A percentile compares a stretch with the other conserved stretches of the same genome.
These are phyloP conservation scores for Hyperoplus immaculatus DNA, from an alignment of 2,797 vertebrate species.

Conservation along the genomic window DNA sequence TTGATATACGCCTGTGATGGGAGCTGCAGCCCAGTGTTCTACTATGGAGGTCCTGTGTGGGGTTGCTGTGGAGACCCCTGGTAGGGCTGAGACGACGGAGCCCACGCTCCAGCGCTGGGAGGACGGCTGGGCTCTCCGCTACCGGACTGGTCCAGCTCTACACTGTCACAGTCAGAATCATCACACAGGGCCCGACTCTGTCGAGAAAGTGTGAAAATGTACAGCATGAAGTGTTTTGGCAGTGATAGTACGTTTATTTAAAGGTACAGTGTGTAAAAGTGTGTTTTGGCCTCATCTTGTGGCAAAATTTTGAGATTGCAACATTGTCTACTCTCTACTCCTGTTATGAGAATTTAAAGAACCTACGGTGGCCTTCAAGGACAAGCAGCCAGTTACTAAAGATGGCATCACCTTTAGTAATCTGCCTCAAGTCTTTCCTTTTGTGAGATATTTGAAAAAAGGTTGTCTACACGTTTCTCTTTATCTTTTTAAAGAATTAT, in stretches of 20 bases:
- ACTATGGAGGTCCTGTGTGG: conserved; percentile 77
- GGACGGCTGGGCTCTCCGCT: conserved; percentile 90
- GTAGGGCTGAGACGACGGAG: conserved; percentile 63
- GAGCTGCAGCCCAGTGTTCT: conserved; percentile 60
- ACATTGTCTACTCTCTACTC: too few relatives aligned
- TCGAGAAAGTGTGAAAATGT: conserved; percentile 19
- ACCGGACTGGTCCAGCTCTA: conserved; percentile 92
- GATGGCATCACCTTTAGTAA: too few relatives aligned
- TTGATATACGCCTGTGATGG: conserved; percentile 63
- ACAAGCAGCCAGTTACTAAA: too few relatives aligned
- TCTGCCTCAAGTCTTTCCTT: too few relatives aligned
- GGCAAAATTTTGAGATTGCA: too few relatives aligned
- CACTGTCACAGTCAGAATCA: conserved; percentile 95
- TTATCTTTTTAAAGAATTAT: background rate
- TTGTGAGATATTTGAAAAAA: background rate
- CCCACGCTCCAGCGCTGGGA: conserved; percentile 88
- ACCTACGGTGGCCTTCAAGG: too few relatives aligned
- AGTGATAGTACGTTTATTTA: background rate
- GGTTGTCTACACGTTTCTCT: background rate
- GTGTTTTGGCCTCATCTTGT: too few relatives aligned
- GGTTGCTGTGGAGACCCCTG: conserved; percentile 73
- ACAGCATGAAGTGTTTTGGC: background rate
- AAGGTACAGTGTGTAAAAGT: too few relatives aligned
- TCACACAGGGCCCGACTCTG: conserved; percentile 86
- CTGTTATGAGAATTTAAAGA: too few relatives aligned